Conservation (phyloP, 2,113 vertebrate species). For the Dendrocopos noguchii region DNA sequence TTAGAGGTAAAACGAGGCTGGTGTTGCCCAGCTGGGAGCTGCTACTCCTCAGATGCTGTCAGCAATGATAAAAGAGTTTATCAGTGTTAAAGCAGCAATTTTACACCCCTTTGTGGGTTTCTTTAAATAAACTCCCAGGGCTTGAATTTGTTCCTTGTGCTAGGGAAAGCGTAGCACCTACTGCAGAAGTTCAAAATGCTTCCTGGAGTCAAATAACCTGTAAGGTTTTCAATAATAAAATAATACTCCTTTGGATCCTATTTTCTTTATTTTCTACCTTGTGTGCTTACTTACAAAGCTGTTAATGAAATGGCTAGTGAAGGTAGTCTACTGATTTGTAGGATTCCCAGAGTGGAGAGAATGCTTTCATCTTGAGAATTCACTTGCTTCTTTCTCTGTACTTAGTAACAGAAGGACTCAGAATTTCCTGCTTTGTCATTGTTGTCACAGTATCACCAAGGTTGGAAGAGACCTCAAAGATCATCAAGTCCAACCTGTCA, state of each 20-base stretch:
- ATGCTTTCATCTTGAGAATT: not conserved
- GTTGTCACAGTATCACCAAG: not conserved
- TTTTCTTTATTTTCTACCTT: not conserved
- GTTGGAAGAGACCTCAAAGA: too few species aligned
- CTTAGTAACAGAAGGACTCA: not conserved
- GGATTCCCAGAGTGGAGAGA: not conserved
- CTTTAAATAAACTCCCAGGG: not conserved
- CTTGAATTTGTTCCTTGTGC: not conserved
- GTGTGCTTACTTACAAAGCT: not conserved
- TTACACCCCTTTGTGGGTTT: not conserved
- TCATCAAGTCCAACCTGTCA: too few species aligned
- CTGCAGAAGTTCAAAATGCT: not conserved
- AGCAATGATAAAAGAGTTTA: not conserved
- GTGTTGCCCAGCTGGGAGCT: not conserved
- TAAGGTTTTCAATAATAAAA: not conserved
- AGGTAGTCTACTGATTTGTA: not conserved
- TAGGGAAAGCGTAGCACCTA: not conserved
- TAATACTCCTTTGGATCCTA: not conserved
- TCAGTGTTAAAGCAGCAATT: not conserved
- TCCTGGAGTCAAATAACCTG: not conserved
- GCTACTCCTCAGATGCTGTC: not conserved
- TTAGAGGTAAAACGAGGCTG: not conserved
- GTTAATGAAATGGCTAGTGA: not conserved
- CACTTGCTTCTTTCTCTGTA: not conserved
- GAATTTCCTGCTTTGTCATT: not conserved